Base-by-base conservation (phyloP, 2,797 vertebrate genomes). In the Alauda arvensis region DNA sequence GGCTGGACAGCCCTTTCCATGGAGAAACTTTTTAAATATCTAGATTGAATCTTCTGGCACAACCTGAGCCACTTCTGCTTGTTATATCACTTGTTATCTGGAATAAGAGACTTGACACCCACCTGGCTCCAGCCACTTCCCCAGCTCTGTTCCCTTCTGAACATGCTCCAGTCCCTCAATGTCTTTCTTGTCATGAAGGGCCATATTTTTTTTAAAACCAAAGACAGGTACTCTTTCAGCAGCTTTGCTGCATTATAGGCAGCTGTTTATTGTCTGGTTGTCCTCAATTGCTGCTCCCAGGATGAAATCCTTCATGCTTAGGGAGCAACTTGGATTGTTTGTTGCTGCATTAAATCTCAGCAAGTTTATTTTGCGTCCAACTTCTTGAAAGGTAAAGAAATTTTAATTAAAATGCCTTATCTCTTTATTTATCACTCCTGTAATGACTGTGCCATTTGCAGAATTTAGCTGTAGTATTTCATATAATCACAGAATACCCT, bases 61-160 rank as follows among this genome's bases (percentile, higher is more conserved):
- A 65, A 13, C 7, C 15, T 78, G 33, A 52, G 25, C 20, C 9
- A 5, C 59, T 78, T 39, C 33, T 45, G 10, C 33, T 45, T 21
- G 2, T 40, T 20, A 25, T 59, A 2, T 25, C 59, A 10, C 8
- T 61, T 52, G 20, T 31, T 52, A 10, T 5, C 45, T 65, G 52
- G 49, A 19, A 16, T n/a, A 14, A 56, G 51, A 43, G 16, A 37
- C 42, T 0, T 0, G 0, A 37, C 5, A 9, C 8, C 2, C 18
- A 9, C 23, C 8, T 40, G 19, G 16, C 8, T 65, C 25, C 29
- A 59, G 39, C 17, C 3, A 1, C 9, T 78, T 71, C 21, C 21
- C 21, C 46, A 46, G 20, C 24, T 59, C 60, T 3, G 1, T 60
- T 79, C 21, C 18, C 29, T 59, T 26, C 39, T 78, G 59, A 20